Base-by-base conservation (phyloP, 2,113 vertebrate species). In the Chaenocephalus aceratus region DNA sequence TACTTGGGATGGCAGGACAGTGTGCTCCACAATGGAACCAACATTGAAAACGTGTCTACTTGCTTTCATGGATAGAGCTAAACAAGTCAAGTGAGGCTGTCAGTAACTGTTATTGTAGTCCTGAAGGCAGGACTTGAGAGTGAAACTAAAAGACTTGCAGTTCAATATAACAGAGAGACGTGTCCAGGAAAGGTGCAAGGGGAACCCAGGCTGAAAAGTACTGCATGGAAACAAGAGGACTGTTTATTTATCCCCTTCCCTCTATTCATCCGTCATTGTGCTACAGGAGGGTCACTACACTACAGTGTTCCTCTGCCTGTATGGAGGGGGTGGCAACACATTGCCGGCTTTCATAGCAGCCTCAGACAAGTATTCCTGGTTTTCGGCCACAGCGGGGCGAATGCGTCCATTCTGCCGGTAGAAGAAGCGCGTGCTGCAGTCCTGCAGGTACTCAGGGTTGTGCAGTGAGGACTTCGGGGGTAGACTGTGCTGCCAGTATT, bases 401-500 rank as follows among this genome's bases (percentile, higher is more conserved):
- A 99, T 97, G 75, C 97, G 97, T 90, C 98, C 98, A 0, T 99
- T 99, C 92, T 99, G 98, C 89, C 97, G 96, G 95, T 99, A 99
- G 95, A 99, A 98, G 93, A 98, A 99, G 87, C 98, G 98, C 85
- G 98, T 98, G 96, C 97, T 97, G 96, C 97, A 98, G 94, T 99
- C 98, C 94, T 98, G 98, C 94, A 99, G 96, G 94, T 97, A 98
- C 94, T 99, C 97, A 0, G 97, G 97, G 90, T 97, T 97, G 92
- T 97, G 97, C 59, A 98, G 92, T 71, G 95, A 96, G 92, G 96
- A 96, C 84, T 98, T 96, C 0, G 97, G 97, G 16, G 98, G 98
- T 91, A 99, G 95, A 93, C 98, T 99, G 95, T 98, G 98, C 89
- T 99, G 98, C 98, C 98, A 99, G 94, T 99, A 99, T 90, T 99